phyloP scores from a whole-genome alignment of 2,797 vertebrate species.

The Argentina silus region DNA sequence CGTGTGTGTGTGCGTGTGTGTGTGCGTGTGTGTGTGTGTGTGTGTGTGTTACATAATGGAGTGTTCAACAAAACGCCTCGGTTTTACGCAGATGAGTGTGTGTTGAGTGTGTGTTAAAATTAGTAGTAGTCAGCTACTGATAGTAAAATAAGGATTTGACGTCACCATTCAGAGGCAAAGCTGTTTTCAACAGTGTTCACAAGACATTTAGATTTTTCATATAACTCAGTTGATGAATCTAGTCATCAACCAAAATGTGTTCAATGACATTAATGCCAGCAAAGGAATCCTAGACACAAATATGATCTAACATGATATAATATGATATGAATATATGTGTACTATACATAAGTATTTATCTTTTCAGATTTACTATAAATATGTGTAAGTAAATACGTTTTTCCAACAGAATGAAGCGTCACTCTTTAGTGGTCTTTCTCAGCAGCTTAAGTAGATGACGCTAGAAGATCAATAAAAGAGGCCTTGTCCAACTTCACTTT shows the following conservation, averaged over 20 bases:
- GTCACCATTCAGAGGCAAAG: slow-evolving; percentile 39
- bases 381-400: background rate
- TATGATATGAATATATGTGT: slow-evolving; percentile 35
- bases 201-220: slow-evolving; percentile 26
- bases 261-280: background rate
- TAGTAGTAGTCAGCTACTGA: slow-evolving; percentile 58
- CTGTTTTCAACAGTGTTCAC: slow-evolving; percentile 14
- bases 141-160: slow-evolving; percentile 54
- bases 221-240: slow-evolving; percentile 12
- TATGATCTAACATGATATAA: slow-evolving; percentile 36
- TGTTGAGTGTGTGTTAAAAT: slow-evolving; percentile 21
- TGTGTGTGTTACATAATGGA: slow-evolving; percentile 18
- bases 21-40: no score
- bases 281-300: slow-evolving; percentile 1
- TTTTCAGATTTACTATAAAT: background rate
- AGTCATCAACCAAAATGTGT: slow-evolving; percentile 11
- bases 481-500: slow-evolving; percentile 10
- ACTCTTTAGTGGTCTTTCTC: background rate
- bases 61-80: slow-evolving; percentile 50
- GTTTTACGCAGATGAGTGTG: slow-evolving; percentile 36
- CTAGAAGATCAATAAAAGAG: background rate
- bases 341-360: background rate
- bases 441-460: background rate
- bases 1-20: no score
- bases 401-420: background rate